Conservation (phyloP, 2,888 invertebrate genomes). For the Metallyticus violacea region DNA sequence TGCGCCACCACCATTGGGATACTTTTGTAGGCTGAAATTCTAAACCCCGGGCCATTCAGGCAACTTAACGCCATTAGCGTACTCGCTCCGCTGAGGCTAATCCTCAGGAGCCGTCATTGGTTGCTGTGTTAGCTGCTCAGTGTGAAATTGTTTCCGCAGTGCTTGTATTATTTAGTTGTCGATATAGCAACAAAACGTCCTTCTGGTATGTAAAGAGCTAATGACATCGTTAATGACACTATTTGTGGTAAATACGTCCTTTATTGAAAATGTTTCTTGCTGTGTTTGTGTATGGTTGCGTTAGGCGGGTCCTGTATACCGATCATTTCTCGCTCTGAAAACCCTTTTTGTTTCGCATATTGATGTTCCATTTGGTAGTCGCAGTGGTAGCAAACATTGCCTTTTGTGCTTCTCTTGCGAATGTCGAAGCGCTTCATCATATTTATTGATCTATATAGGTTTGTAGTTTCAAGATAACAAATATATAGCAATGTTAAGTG, state of each 20-base stretch:
- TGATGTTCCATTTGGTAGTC: background rate
- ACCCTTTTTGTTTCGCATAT: background rate
- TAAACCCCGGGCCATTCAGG: background rate
- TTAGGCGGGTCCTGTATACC: background rate
- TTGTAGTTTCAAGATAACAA: too few relatives aligned
- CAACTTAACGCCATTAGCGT: background rate
- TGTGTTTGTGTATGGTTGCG: background rate
- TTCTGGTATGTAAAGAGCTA: background rate
- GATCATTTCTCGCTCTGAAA: background rate
- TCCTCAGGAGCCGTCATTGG: background rate
- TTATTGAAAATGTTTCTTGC: background rate
- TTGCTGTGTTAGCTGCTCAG: background rate
- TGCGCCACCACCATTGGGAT: too few relatives aligned
- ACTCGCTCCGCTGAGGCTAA: background rate
- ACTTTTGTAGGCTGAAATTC: too few relatives aligned
- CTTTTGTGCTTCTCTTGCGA: background rate
- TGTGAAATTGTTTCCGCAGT: background rate
- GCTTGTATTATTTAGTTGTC: background rate
- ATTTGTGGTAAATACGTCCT: background rate
- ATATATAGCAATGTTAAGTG: too few relatives aligned
- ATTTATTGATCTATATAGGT: too few relatives aligned
- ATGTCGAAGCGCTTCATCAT: too few relatives aligned
- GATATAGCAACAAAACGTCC: background rate
- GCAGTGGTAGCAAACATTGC: background rate
- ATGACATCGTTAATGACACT: background rate